A percentile compares a stretch with the other conserved stretches of the same genome.
Conservation (phyloP, 2,113 vertebrate species). For the Anser cygnoides region DNA sequence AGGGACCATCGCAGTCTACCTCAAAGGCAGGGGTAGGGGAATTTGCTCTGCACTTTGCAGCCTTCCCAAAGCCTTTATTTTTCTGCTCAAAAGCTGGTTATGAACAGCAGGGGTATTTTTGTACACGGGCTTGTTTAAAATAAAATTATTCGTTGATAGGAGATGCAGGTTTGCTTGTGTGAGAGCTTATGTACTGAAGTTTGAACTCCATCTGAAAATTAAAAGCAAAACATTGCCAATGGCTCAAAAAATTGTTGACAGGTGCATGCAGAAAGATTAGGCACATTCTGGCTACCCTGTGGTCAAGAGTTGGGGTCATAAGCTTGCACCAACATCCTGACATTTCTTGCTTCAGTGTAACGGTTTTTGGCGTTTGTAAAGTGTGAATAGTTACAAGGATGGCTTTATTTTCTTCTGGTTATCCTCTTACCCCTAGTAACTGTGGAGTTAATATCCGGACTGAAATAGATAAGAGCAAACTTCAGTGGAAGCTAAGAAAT, state of each 20-base stretch:
- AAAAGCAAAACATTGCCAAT: neutral
- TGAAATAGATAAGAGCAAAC: neutral
- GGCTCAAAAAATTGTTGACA: neutral
- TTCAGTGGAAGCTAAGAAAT: neutral
- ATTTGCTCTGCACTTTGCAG: neutral
- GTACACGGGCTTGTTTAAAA: neutral
- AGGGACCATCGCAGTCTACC: neutral
- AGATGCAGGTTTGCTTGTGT: neutral
- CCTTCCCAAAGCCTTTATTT: slow-evolving; percentile 14
- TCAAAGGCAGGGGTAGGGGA: slow-evolving; percentile 27
- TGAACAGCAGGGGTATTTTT: neutral
- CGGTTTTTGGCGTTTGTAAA: neutral
- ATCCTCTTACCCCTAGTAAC: neutral
- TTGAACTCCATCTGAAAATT: neutral
- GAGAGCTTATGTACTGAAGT: neutral
- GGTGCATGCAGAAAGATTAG: neutral
- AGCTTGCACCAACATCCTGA: neutral
- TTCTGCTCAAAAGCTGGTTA: neutral
- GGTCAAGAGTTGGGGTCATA: neutral
- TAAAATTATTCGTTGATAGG: neutral
- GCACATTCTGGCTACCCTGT: neutral
- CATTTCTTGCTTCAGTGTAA: neutral
- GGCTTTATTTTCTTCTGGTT: neutral
- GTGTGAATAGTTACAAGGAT: neutral
- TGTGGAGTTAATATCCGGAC: neutral